Base-by-base conservation (phyloP, 2,888 invertebrate species). In the Lepidocyrtinus sp. region DNA sequence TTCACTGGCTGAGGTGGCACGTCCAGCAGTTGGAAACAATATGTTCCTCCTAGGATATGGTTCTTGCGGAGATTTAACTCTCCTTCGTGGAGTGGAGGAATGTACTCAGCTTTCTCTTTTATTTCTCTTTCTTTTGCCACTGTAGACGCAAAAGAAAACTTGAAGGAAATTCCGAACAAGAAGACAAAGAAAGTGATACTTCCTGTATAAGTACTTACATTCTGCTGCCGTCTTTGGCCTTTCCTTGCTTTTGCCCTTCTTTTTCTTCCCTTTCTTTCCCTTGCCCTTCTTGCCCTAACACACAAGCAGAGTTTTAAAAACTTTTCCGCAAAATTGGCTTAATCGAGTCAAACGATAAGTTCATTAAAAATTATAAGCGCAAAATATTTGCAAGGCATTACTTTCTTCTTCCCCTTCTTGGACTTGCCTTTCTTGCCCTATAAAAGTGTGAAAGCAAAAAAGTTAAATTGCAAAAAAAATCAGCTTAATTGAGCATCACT, bases 1-100 rank as follows among this genome's bases (percentile, higher is more conserved):
- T 85, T 82, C 46, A 85, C 85, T 0, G 94, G 93, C 85, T 96
- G 96, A 0, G 95, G 93, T 0, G 96, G 96, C 17, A 94, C 94
- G 69, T 92, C 90, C 70, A 95, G 89, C 65, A 95, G 90, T 87
- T 96, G 93, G 63, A 96, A 88, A 84, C 92, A 91, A 81, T 93
- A 92, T 0, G 95, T 91, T 0, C 96, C 96, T 0, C 95, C 95
- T 17, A 95, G 91, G 70, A 95, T 91, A 0, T 90, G 91, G 88
- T 93, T 94, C 87, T 93, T 94, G 61, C 96, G 90, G 69, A 96
- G 89, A 88, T 96, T 95, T 0, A 95, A 88, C 87, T 94, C 93
- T 0, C 91, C 91, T 22, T 90, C 89, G 17, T 90, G 89, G 1
- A 91, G 89, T 0, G 84, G 85, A 69, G 89, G 89, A 19, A 91